Base-by-base conservation (phyloP, 2,888 invertebrate genomes). In the Thereva unica region DNA sequence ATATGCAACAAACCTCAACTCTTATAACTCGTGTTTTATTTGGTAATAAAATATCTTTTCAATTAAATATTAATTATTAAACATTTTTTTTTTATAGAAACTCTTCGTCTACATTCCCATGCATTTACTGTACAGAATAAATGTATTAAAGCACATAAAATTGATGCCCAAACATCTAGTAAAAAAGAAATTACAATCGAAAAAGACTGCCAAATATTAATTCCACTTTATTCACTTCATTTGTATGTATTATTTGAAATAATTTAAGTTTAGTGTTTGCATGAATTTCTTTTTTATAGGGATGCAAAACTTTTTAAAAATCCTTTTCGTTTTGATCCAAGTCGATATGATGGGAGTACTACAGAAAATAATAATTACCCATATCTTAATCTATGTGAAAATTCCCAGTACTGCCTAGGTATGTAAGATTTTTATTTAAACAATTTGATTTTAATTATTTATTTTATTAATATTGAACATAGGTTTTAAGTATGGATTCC, bases 211-310 rank as follows among this genome's bases (percentile, higher is more conserved):
- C 44, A 41, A 37, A 57, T 68, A 6, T 49, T 70, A 35, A 66
- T 70, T 47, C 68, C 70, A 5, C 49, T 69, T n/a, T 66, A 69
- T 54, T 67, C 68, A n/a, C 66, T 70, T 53, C 70, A 70, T 50
- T 52, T 64, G 70, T 70, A 61, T 64, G 68, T 67, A 63, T 34
- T n/a, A 12, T 38, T n/a, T 37, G 5, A 12, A 10, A 56, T 42
- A 9, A 7, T 42, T 41, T 37, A 2, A 3, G 1, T 3, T 35
- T 10, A 6, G 4, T 3, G 8, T 5, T 4, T 6, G 47, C 34
- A 5, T 7, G 40, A 49, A 5, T 38, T 38, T 8, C 42, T 45
- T 35, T 38, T 4, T 38, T 44, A 41, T 45, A 71, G 71, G 42
- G 68, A 71, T 61, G 44, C 64, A 52, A 23, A 56, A 7, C 40